Evolutionary conservation across 2,113 vertebrate genomes (phyloP).

Genomic region (Toxotes chatareus): DNA sequence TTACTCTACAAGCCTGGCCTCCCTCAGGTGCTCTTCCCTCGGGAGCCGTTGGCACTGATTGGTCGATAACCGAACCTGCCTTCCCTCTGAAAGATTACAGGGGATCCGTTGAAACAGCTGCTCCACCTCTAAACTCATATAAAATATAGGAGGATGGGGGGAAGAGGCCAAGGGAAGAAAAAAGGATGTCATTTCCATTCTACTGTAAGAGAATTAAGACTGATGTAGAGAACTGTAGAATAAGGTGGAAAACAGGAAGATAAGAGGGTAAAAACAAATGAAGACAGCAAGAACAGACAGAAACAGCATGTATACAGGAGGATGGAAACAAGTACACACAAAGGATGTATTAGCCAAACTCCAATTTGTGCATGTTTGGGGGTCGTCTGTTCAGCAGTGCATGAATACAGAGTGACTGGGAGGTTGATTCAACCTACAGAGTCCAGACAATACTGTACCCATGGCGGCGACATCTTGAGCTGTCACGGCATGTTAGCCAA

Average conservation of each 20-base stretch:
- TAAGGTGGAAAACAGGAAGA: neutral
- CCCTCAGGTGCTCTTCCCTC: slow-evolving; percentile 72
- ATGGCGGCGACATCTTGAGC: slow-evolving; percentile 72
- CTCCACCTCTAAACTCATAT: slow-evolving; percentile 57
- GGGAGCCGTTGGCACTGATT: slow-evolving; percentile 70
- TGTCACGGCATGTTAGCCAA: slow-evolving; percentile 78
- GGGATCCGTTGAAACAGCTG: slow-evolving; percentile 68
- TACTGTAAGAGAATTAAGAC: neutral
- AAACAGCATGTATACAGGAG: slow-evolving; percentile 1
- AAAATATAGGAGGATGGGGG: neutral
- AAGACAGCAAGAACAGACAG: neutral
- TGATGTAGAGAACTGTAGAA: neutral
- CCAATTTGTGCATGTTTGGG: slow-evolving; percentile 19
- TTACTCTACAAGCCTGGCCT: slow-evolving; percentile 60
- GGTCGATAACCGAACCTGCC: slow-evolving; percentile 66
- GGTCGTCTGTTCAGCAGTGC: slow-evolving; percentile 50
- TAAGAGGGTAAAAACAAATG: neutral
- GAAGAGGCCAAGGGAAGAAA: neutral
- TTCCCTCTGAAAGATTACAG: slow-evolving; percentile 60
- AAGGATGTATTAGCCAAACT: slow-evolving; percentile 25
- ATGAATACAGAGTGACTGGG: slow-evolving; percentile 47
- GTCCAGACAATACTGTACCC: slow-evolving; percentile 68
- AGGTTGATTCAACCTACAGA: slow-evolving; percentile 55
- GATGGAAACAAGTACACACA: slow-evolving; percentile 23
- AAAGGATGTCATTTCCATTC: neutral